phyloP scores from a whole-genome alignment of 2,113 vertebrate species.

The Peromyscus californicus region DNA sequence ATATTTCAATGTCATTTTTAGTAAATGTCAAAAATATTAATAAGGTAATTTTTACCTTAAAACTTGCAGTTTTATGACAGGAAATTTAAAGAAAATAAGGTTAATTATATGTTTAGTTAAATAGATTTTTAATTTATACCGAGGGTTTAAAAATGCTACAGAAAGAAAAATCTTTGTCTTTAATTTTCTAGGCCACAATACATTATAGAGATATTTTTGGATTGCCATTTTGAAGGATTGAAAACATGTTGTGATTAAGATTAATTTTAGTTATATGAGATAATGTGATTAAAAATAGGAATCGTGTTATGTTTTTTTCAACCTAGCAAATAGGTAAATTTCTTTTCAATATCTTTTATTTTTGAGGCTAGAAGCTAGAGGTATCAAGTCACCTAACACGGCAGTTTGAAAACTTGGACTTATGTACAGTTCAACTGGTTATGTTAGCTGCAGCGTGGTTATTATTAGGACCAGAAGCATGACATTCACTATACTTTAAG shows the following conservation, averaged over 20 bases:
- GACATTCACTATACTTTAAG: conserved; percentile 15
- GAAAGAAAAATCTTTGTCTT: conserved; percentile 7
- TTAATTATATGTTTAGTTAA: conserved; percentile 51
- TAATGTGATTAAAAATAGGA: conserved; percentile 55
- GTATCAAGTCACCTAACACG: not conserved
- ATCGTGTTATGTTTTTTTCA: not conserved
- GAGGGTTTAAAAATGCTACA: not conserved
- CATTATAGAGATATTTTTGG: not conserved
- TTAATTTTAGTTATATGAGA: conserved; percentile 36
- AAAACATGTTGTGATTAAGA: not conserved
- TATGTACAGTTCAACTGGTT: not conserved
- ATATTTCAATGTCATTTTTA: conserved; percentile 55
- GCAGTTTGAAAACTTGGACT: conserved; percentile 36
- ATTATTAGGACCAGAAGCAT: not conserved
- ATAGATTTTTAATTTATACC: conserved; percentile 51
- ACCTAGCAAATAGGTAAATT: not conserved
- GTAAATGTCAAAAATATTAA: not conserved
- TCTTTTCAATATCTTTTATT: conserved; percentile 33
- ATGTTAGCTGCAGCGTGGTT: not conserved
- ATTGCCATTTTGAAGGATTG: conserved; percentile 46
- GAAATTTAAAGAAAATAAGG: conserved; percentile 33
- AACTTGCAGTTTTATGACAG: not conserved
- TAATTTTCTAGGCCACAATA: conserved; percentile 22
- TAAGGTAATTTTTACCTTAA: conserved; percentile 47
- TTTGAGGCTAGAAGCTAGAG: not conserved